Percentiles rank a stretch among this genome's conserved stretches.
Evolutionary conservation across 2,113 vertebrate species (phyloP).

Genomic region (Platysternon megacephalum): DNA sequence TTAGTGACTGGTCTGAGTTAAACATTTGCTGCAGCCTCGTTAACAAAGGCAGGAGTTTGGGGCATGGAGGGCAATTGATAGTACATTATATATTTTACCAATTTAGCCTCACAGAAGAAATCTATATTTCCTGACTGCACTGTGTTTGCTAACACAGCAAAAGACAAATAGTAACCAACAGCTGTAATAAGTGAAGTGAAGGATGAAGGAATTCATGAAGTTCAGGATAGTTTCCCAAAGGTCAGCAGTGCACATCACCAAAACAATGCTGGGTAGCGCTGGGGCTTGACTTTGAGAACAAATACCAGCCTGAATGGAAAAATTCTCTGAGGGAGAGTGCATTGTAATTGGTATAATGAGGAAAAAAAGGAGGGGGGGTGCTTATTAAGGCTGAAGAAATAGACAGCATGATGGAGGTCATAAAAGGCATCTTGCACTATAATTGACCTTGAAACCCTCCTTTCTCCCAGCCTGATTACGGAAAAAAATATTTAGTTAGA

Average conservation of each 20-base stretch:
- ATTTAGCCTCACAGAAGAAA: slow-evolving; percentile 69
- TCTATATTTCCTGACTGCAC: slow-evolving; percentile 62
- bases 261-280: slow-evolving; percentile 25
- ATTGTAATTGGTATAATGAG: slow-evolving; percentile 22
- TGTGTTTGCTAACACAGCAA: slow-evolving; percentile 61
- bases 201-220: slow-evolving; percentile 63
- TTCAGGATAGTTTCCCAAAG: slow-evolving; percentile 60
- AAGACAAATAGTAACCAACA: slow-evolving; percentile 65
- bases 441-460: slow-evolving; percentile 64
- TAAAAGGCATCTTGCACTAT: slow-evolving; percentile 56
- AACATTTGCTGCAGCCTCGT: slow-evolving; percentile 40
- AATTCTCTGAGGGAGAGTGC: slow-evolving; percentile 24
- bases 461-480: slow-evolving; percentile 65
- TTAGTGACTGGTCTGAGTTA: slow-evolving; percentile 18
- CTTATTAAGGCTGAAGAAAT: slow-evolving; percentile 59
- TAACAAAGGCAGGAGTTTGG: slow-evolving; percentile 55
- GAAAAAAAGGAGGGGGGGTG: background rate
- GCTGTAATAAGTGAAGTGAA: slow-evolving; percentile 60
- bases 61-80: slow-evolving; percentile 65
- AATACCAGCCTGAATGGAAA: slow-evolving; percentile 42
- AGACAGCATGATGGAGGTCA: slow-evolving; percentile 65
- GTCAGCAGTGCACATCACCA: slow-evolving; percentile 55
- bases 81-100: slow-evolving; percentile 67
- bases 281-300: slow-evolving; percentile 49
- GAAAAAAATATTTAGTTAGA: slow-evolving; percentile 66